These are phyloP conservation scores for Dysidea cf. avara DNA, from an alignment of 37 sponge, comb jelly and placozoan genomes.

Conservation along the genomic window DNA sequence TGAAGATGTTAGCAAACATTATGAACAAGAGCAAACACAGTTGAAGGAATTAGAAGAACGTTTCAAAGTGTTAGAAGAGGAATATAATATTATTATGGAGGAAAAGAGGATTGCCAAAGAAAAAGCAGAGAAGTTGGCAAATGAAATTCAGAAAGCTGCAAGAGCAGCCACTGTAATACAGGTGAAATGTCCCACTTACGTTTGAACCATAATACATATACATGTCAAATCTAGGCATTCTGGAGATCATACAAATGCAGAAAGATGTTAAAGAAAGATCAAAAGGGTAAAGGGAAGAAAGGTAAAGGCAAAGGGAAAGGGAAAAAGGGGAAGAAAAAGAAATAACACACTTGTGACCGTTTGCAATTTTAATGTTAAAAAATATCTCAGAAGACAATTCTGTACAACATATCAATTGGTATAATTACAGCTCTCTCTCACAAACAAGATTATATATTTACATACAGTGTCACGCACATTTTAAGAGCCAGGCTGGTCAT, in stretches of 20 bases:
- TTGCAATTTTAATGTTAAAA: background rate
- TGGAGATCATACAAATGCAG: constrained; percentile 36
- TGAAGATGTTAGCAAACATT: constrained; percentile 62
- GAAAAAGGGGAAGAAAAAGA: constrained; percentile 45
- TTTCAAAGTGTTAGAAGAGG: constrained; percentile 70
- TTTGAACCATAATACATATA: too few species aligned
- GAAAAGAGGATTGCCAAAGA: constrained; percentile 83
- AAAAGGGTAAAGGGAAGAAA: constrained; percentile 60
- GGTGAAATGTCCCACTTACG: constrained; percentile 48
- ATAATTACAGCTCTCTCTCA: too few species aligned
- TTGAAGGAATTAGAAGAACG: constrained; percentile 86
- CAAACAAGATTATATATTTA: too few species aligned
- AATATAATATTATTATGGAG: constrained; percentile 75
- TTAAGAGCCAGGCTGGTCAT: constrained; percentile 16
- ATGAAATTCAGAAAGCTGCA: constrained; percentile 36
- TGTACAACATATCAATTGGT: too few species aligned
- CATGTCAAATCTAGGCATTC: too few species aligned
- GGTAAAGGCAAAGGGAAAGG: constrained; percentile 59
- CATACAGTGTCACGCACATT: too few species aligned
- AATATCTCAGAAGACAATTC: background rate
- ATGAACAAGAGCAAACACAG: constrained; percentile 69
- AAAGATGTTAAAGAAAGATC: constrained; percentile 41
- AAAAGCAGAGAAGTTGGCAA: constrained; percentile 64
- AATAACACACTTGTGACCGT: background rate
- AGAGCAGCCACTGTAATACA: constrained; percentile 81